Percentiles rank a stretch among this genome's conserved stretches.
Evolutionary conservation across 23 tunicate genomes (phyloP).

Genomic region (Styela plicata): DNA sequence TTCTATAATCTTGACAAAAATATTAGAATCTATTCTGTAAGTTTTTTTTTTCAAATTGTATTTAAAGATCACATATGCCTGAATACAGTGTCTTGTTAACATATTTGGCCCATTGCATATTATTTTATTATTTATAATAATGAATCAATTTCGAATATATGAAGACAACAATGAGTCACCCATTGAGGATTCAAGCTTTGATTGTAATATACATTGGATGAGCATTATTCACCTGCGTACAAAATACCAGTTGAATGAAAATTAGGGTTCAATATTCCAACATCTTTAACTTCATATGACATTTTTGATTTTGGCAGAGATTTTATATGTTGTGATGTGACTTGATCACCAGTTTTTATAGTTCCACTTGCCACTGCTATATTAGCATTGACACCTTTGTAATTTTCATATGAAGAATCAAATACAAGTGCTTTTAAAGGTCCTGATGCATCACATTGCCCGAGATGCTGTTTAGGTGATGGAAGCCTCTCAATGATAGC

Average conservation of each 20-base stretch:
- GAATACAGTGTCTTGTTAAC: no score
- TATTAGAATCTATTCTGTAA: no score
- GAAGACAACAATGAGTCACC: no score
- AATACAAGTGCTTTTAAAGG: conserved; percentile 60
- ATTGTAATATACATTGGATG: no score
- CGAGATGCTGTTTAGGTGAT: conserved; percentile 35
- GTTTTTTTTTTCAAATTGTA: no score
- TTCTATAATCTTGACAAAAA: no score
- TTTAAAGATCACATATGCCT: no score
- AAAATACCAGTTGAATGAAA: conserved; percentile 33
- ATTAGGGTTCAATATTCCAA: conserved; percentile 63
- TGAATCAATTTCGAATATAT: no score
- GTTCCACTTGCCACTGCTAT: conserved; percentile 40
- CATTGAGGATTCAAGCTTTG: no score
- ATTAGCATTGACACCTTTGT: conserved; percentile 71
- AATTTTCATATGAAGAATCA: conserved; percentile 66
- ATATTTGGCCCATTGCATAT: no score
- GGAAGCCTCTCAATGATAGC: conserved; percentile 65
- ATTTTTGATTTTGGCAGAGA: conserved; percentile 34
- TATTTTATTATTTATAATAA: no score
- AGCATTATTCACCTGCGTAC: conserved; percentile 60
- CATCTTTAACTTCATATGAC: conserved; percentile 64
- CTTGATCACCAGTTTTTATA: conserved; percentile 50
- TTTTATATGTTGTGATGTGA: conserved; percentile 43
- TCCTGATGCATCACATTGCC: conserved; percentile 2